Base-by-base conservation (phyloP, 2,888 invertebrate species). In the Leptinotarsa rubiginosa region DNA sequence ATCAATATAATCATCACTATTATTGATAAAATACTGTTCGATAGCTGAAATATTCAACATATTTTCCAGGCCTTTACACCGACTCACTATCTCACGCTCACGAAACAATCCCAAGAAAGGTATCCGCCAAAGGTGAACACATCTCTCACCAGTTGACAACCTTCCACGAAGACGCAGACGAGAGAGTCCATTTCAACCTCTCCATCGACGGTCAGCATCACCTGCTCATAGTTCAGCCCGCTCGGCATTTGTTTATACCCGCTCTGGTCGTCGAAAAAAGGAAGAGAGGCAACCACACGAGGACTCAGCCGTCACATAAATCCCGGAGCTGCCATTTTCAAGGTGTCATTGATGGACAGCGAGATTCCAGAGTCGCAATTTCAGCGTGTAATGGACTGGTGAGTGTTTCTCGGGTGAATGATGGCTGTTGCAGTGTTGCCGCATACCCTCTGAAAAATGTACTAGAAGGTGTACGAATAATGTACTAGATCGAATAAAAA, bases 321-420 rank as follows among this genome's bases (percentile, higher is more conserved):
- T 90, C 91, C 75, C 91, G 90, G 54, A 88, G 90, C 70, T 96
- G 96, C 87, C 96, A 96, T 89, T 96, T 93, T 88, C 92, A 92
- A 74, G 96, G 96, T 80, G 88, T 91, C 81, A 90, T 96, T 76
- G 89, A 92, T 71, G 94, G 93, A 65, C 92, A 94, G 79, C 88
- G 91, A 7, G 88, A 89, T 72, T 95, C 95, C 52, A 91, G 89
- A 78, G 93, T 95, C 69, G 95, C 96, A 20, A 86, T 96, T 73
- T 95, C 95, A 16, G 92, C 95, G 20, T 96, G 96, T 86, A 91
- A 94, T 85, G 96, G 96, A 84, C 88, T 96, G 91, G 96, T 96
- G 88, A 93, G 94, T 89, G 47, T 49, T 69, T 65, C 47, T 41
- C 41, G 41, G 31, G 41, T 41, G 41, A 41, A 41, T 41, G 41